Evolutionary conservation across 1,140 invertebrate species (phyloP), one percentile per base, ranked within the genome.

Genomic region (Mya arenaria): DNA sequence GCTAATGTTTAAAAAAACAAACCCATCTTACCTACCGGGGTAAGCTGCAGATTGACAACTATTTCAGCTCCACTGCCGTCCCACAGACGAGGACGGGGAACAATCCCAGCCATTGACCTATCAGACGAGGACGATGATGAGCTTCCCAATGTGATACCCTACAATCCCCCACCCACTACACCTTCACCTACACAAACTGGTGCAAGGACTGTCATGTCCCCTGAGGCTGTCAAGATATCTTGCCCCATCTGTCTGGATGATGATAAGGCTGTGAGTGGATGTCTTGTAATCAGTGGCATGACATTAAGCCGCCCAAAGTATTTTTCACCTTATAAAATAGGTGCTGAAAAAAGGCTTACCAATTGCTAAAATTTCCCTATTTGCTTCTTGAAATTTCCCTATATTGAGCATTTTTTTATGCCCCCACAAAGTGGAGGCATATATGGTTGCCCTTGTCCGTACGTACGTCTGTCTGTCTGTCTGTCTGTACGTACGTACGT

Each of bases 211-310:
- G 1, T 58, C 8, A 4, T 32, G 15, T 78, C 74, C 6, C 74
- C 74, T 44, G 62, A 65, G 4, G 39, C 60, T 1, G 66, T 55
- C 19, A 55, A 36, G 10, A 58, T 72, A 37, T 44, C 60, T 23
- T 78, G 74, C 56, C 74, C 74, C 1, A 32, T 78, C 4, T 78
- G 74, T 66, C 32, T 78, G n/a, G 74, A 78, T 65, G 74, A 78
- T 62, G 34, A 66, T 66, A 78, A 66, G 37, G 56, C 74, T 19
- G 74, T 78, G 56, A 78, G 74, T 66, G 30, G 4, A 39, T 10
- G 17, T 30, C 36, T 23, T 23, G 19, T 52, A 5, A 72, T 30
- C 5, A n/a, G n/a, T n/a, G n/a, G n/a, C n/a, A n/a, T n/a, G n/a
- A n/a, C n/a, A n/a, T n/a, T n/a, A n/a, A n/a, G n/a, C n/a, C n/a